Evolutionary conservation across 35 echinoderm and acorn worm species (phyloP).

Genomic region (Ophioderma brevispina): DNA sequence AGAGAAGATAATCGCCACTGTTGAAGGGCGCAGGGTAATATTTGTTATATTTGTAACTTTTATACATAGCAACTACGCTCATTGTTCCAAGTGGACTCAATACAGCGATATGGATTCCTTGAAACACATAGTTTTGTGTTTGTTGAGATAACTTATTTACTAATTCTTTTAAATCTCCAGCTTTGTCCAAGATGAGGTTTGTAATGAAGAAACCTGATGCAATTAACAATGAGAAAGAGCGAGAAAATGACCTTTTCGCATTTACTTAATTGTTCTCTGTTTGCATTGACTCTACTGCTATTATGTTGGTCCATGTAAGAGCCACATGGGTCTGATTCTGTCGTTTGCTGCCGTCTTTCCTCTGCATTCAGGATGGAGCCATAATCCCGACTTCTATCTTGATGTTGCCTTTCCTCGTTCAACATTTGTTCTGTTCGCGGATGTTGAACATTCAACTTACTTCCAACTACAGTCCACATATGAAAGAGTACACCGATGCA

Average conservation of each 20-base stretch:
- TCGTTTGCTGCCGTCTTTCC: background rate
- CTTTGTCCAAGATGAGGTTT: background rate
- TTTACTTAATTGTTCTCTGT: background rate
- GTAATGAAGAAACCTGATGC: background rate
- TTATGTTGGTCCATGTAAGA: background rate
- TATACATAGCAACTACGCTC: background rate
- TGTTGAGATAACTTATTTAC: background rate
- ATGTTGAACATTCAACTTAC: too few species aligned
- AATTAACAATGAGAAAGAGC: background rate
- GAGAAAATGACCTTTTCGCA: background rate
- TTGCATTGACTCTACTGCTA: background rate
- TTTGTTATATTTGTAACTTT: background rate
- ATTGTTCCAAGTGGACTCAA: background rate
- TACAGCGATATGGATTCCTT: background rate
- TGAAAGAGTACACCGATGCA: background rate
- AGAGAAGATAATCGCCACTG: background rate
- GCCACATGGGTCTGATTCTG: background rate
- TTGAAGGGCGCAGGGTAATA: background rate
- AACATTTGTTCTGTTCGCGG: background rate
- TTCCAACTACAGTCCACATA: background rate
- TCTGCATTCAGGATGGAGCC: background rate
- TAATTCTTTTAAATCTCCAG: background rate
- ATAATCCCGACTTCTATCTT: background rate
- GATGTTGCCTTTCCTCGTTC: background rate
- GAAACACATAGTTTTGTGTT: background rate